Conservation (phyloP, 2,113 vertebrate genomes). For the Mastomys natalensis region DNA sequence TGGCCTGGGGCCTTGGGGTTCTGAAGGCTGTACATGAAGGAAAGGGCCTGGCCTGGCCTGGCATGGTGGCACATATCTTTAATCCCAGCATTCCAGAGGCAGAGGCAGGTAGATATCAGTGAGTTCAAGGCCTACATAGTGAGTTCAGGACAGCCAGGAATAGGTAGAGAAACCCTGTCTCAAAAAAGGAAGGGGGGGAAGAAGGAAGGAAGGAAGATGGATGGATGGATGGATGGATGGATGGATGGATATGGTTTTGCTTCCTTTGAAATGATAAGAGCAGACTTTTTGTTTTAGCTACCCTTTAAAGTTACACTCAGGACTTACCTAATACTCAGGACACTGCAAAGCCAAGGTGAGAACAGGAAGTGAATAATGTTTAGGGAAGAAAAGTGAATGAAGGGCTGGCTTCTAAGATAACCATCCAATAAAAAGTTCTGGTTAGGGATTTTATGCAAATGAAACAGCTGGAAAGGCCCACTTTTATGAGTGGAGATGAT, state of each 20-base stretch:
- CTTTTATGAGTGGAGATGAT: background rate
- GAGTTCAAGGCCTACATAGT: background rate
- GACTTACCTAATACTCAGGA: background rate
- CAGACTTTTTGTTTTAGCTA: background rate
- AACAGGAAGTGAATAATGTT: background rate
- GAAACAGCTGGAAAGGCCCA: background rate
- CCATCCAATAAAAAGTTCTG: background rate
- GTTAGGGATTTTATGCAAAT: background rate
- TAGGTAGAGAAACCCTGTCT: background rate
- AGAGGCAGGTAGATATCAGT: background rate
- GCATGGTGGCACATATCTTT: background rate
- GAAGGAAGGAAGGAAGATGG: background rate
- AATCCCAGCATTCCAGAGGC: background rate
- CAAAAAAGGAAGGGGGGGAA: background rate
- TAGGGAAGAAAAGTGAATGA: background rate
- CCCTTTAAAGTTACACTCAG: background rate
- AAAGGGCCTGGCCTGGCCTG: background rate
- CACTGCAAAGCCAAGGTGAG: slow-evolving; percentile 11
- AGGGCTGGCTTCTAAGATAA: background rate
- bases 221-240: background rate
- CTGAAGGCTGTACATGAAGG: background rate
- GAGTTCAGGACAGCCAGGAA: background rate
- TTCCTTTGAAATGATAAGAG: slow-evolving; percentile 9
- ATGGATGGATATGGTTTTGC: background rate
- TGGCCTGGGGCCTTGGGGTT: background rate